phyloP scores from a whole-genome alignment of 1,140 invertebrate genomes.

The Meloidogyne chitwoodi region DNA sequence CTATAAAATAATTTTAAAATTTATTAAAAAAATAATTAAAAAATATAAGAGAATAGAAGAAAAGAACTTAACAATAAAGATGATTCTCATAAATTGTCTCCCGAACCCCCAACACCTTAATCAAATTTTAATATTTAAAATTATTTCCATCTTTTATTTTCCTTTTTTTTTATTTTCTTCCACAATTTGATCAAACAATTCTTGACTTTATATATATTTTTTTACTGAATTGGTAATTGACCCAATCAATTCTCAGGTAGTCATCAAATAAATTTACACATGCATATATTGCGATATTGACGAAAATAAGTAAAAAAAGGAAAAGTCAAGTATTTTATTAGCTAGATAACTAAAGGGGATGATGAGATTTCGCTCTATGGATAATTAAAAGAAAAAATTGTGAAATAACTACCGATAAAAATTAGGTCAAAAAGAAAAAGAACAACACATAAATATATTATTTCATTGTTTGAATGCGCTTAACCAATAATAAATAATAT shows the following conservation, averaged over 20 bases:
- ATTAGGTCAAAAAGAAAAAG: not conserved
- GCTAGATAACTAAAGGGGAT: not conserved
- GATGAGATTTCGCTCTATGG: not conserved
- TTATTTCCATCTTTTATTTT: too few species aligned
- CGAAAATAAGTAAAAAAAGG: not conserved
- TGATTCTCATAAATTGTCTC: too few species aligned
- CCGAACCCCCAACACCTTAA: too few species aligned
- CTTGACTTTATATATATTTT: not conserved
- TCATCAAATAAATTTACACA: not conserved
- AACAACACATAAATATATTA: not conserved
- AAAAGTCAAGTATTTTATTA: not conserved
- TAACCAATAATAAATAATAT: not conserved
- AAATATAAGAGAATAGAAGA: too few species aligned
- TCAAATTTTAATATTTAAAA: too few species aligned
- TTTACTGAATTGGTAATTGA: constrained; percentile 3
- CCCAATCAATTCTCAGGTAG: not conserved
- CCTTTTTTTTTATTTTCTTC: not conserved
- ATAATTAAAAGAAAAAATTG: not conserved
- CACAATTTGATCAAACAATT: not conserved
- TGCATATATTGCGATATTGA: not conserved
- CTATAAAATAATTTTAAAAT: constrained; percentile 21
- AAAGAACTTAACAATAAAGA: too few species aligned
- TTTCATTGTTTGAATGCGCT: not conserved
- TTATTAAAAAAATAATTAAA: too few species aligned
- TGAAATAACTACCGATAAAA: not conserved